Conservation (phyloP, 2,797 vertebrate genomes). For the Amphiprion clarkii region DNA sequence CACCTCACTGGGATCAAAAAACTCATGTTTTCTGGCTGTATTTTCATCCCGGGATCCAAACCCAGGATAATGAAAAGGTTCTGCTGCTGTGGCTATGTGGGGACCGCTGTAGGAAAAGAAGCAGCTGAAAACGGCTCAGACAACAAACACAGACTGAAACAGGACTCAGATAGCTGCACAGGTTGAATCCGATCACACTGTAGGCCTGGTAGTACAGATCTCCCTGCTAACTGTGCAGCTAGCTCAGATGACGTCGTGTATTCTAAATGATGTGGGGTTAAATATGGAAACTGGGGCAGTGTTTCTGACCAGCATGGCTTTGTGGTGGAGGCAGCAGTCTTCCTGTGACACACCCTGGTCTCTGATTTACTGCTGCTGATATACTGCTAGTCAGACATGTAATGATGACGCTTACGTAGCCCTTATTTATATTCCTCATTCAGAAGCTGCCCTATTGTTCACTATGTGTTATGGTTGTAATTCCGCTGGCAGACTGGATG, state of each 20-base stretch:
- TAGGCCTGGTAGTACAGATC: background rate
- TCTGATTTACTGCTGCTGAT: conserved; percentile 36
- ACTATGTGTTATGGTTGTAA: background rate
- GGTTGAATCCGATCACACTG: background rate
- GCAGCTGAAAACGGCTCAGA: background rate
- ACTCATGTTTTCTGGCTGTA: background rate
- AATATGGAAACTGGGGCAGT: conserved; percentile 72
- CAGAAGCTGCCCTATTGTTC: conserved; percentile 11
- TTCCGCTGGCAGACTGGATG: too few species aligned
- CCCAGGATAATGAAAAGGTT: conserved; percentile 53
- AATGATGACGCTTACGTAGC: background rate
- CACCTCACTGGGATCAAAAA: conserved; percentile 6
- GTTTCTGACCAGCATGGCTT: conserved; percentile 63
- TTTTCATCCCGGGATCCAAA: conserved; percentile 18
- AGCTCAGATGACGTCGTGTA: conserved; percentile 30
- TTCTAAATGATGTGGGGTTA: conserved; percentile 58
- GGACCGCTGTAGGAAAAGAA: conserved; percentile 20
- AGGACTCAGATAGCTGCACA: background rate
- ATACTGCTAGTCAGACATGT: conserved; percentile 6
- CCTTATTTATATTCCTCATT: conserved; percentile 16
- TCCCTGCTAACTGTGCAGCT: conserved; percentile 18
- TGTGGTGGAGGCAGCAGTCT: conserved; percentile 64
- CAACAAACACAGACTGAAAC: background rate
- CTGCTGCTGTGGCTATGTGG: conserved; percentile 45
- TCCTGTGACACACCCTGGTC: conserved; percentile 72